Conservation (phyloP, 2,888 invertebrate genomes). For the Machimus rusticus region DNA sequence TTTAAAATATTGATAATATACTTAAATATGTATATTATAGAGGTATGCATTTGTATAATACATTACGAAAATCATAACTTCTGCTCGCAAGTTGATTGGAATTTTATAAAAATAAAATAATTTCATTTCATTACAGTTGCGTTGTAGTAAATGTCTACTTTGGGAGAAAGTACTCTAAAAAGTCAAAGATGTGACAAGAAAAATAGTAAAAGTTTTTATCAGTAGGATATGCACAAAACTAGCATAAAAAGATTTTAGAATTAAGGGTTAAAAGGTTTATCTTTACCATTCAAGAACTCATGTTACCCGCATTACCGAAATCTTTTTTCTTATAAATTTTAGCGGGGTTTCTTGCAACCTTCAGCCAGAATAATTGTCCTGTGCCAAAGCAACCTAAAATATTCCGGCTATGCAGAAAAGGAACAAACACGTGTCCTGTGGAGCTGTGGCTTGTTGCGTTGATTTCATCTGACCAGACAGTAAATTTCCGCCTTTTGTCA, state of each 20-base stretch:
- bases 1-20: too few species aligned
- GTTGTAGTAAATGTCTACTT: too few species aligned
- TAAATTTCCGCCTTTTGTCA: background rate
- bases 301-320: background rate
- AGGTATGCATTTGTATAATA: too few species aligned
- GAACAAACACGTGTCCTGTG: background rate
- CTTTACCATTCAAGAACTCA: background rate
- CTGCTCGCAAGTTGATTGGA: too few species aligned
- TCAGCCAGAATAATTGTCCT: background rate
- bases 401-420: background rate
- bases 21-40: too few species aligned
- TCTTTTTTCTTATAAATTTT: background rate
- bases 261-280: background rate
- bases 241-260: background rate
- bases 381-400: background rate
- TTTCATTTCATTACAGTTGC: too few species aligned
- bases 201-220: background rate
- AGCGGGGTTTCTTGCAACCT: background rate
- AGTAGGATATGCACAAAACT: background rate
- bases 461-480: conserved; percentile 2
- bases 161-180: too few species aligned
- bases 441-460: background rate
- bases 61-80: too few species aligned
- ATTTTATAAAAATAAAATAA: too few species aligned
- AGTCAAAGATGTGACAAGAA: too few species aligned